A percentile compares a stretch with the other conserved stretches of the same genome.
Evolutionary conservation across 2,888 invertebrate species (phyloP).

Genomic region (Mesopsocus fuscifrons): DNA sequence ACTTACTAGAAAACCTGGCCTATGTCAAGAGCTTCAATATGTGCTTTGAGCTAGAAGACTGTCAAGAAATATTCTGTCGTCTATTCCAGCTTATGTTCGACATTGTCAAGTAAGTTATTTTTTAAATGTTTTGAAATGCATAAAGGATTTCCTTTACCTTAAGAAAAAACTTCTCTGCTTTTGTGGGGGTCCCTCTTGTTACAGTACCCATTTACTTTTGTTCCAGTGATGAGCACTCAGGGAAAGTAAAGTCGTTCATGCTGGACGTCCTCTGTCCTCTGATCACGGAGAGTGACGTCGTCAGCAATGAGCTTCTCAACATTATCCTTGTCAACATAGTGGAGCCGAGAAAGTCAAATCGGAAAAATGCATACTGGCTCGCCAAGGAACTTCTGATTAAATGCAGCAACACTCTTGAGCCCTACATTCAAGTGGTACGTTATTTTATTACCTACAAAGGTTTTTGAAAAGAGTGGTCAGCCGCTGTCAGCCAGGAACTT

Average conservation of each 20-base stretch:
- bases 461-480: not conserved
- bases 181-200: no score
- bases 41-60: conserved; percentile 95
- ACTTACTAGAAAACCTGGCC: conserved; percentile 87
- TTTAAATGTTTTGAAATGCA: conserved; percentile 3
- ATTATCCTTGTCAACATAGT: conserved; percentile 86
- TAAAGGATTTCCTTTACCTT: no score
- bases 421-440: conserved; percentile 81
- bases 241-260: conserved; percentile 93
- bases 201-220: no score
- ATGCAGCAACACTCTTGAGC: conserved; percentile 81
- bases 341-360: conserved; percentile 78
- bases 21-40: conserved; percentile 98
- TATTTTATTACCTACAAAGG: not conserved
- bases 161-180: not conserved
- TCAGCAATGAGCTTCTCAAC: conserved; percentile 84
- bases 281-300: conserved; percentile 87
- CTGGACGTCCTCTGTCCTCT: conserved; percentile 86
- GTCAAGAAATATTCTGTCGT: conserved; percentile 88
- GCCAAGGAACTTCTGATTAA: conserved; percentile 84
- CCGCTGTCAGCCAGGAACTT: no score
- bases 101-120: conserved; percentile 70
- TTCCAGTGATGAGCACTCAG: conserved; percentile 80
- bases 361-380: conserved; percentile 73
- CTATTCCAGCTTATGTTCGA: conserved; percentile 87